Conservation (phyloP, 2,113 vertebrate genomes). For the Microcebus lehilahytsara region DNA sequence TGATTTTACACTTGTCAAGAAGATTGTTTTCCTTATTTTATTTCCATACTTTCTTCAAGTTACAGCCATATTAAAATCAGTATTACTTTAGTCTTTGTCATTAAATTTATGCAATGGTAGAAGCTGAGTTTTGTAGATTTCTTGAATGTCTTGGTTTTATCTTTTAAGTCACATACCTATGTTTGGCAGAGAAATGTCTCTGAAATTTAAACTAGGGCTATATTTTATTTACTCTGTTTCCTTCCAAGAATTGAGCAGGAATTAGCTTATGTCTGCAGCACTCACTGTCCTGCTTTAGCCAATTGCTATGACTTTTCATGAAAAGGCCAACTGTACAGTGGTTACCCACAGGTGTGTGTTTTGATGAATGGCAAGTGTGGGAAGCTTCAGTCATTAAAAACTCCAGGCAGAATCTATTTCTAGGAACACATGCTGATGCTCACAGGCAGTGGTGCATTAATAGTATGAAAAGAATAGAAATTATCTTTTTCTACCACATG, state of each 20-base stretch:
- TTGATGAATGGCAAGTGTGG: slow-evolving; percentile 58
- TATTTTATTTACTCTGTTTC: slow-evolving; percentile 7
- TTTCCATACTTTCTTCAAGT: background rate
- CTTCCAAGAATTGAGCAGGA: slow-evolving; percentile 14
- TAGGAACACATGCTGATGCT: slow-evolving; percentile 44
- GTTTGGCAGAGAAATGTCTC: background rate
- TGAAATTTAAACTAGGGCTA: background rate
- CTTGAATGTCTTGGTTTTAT: background rate
- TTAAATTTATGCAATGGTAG: background rate
- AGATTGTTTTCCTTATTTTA: background rate
- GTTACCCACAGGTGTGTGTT: slow-evolving; percentile 56
- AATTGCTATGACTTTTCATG: slow-evolving; percentile 36
- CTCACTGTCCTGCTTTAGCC: background rate
- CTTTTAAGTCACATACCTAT: background rate
- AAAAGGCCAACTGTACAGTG: background rate
- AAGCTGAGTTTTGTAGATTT: background rate
- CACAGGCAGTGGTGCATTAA: slow-evolving; percentile 28
- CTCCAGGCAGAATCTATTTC: slow-evolving; percentile 50
- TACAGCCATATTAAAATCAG: background rate
- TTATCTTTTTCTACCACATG: background rate
- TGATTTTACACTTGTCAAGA: background rate
- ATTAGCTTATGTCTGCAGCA: background rate
- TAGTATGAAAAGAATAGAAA: slow-evolving; percentile 36
- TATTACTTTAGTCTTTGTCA: background rate
- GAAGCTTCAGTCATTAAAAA: slow-evolving; percentile 62